phyloP scores from a whole-genome alignment of 2,797 vertebrate species.

The Alcedo quadribrachys region DNA sequence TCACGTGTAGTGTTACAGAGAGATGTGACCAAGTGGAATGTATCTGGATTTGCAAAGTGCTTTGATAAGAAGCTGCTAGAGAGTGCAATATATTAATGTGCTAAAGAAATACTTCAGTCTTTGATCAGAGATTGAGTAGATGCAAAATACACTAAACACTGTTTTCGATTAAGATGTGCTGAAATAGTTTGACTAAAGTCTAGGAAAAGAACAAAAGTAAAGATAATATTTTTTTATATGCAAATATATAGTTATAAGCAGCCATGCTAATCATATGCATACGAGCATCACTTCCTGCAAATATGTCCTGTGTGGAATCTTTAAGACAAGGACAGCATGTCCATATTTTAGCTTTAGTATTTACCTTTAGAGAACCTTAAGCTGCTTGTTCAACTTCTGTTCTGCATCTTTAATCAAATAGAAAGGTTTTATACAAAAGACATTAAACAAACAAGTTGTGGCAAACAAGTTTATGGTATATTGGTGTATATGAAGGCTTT shows the following conservation, averaged over 20 bases:
- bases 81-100: background rate
- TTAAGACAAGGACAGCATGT: background rate
- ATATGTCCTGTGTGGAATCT: background rate
- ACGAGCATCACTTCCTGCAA: background rate
- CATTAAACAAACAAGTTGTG: background rate
- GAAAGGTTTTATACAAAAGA: background rate
- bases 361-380: background rate
- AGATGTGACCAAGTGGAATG: conserved; percentile 7
- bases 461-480: background rate
- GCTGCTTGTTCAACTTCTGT: background rate
- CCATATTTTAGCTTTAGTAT: background rate
- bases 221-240: background rate
- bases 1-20: background rate
- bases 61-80: conserved; percentile 21
- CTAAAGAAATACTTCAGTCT: conserved; percentile 12
- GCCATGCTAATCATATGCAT: background rate
- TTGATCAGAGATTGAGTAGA: background rate
- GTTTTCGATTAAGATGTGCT: background rate
- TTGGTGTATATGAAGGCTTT: background rate
- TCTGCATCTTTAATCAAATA: background rate
- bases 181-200: background rate
- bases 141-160: background rate
- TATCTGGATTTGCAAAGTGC: conserved; percentile 4
- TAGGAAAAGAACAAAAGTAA: background rate
- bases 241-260: background rate